Evolutionary conservation across 2,888 invertebrate species (phyloP).

Genomic region (Ormyrus nitidulus): DNA sequence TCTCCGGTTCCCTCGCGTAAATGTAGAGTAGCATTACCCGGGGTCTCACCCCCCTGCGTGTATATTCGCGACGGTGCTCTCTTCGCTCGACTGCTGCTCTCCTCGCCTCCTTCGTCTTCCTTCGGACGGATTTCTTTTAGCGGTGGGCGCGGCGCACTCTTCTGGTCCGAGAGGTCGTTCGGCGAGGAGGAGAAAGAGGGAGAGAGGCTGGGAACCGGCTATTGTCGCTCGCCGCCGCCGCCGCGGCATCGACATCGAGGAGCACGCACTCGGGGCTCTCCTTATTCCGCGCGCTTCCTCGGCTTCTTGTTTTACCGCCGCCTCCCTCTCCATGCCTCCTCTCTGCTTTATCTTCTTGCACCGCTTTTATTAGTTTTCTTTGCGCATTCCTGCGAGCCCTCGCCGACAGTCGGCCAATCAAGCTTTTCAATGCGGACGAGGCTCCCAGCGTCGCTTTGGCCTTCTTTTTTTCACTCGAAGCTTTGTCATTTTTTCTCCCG

Average conservation of each 20-base stretch:
- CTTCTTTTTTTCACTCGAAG: neutral
- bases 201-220: conserved; percentile 68
- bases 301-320: conserved; percentile 16
- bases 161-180: conserved; percentile 64
- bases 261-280: conserved; percentile 58
- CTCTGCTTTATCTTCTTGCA: neutral
- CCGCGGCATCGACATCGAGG: conserved; percentile 63
- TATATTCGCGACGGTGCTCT: conserved; percentile 57
- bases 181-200: conserved; percentile 2
- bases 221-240: conserved; percentile 65
- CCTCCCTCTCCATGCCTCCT: neutral
- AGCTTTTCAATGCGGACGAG: conserved; percentile 2
- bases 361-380: conserved; percentile 27
- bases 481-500: neutral
- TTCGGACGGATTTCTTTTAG: conserved; percentile 66
- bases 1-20: neutral
- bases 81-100: conserved; percentile 48
- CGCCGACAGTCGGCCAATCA: conserved; percentile 12
- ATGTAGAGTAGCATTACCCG: conserved; percentile 45
- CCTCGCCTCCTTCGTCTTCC: conserved; percentile 53
- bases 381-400: neutral
- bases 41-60: conserved; percentile 10
- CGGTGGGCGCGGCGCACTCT: conserved; percentile 68
- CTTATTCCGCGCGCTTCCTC: conserved; percentile 24
- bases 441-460: neutral